A percentile compares a stretch with the other conserved stretches of the same genome.
These are phyloP conservation scores for Brachionus plicatilis DNA, from an alignment of 1,140 invertebrate genomes.

Conservation along the genomic window DNA sequence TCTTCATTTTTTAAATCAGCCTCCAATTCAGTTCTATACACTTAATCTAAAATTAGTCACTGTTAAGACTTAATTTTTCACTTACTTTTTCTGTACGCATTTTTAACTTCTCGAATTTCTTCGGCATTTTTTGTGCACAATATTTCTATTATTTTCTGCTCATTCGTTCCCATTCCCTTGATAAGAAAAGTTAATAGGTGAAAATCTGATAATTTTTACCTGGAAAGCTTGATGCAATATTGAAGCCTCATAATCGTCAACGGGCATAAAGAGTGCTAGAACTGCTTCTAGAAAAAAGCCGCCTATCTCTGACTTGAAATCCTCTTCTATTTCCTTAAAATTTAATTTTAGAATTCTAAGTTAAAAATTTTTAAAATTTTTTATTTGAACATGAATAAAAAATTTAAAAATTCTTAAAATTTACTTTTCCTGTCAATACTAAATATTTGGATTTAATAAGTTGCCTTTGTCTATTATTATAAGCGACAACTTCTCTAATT, in stretches of 20 bases:
- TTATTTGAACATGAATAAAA: background rate
- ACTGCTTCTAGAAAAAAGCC: conserved; percentile 80
- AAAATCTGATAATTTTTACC: background rate
- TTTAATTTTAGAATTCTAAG: background rate
- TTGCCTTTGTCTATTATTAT: conserved; percentile 53
- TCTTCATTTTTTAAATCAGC: conserved; percentile 54
- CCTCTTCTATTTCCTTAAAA: conserved; percentile 68
- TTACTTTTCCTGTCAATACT: conserved; percentile 1
- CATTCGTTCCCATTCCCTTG: background rate
- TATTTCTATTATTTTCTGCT: conserved; percentile 27
- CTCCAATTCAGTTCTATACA: conserved; percentile 50
- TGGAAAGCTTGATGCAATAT: conserved; percentile 47
- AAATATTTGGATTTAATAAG: conserved; percentile 52
- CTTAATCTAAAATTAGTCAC: conserved; percentile 43
- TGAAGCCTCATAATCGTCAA: conserved; percentile 49
- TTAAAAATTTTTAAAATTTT: too few species aligned
- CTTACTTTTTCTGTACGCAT: background rate
- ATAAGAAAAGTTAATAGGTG: background rate
- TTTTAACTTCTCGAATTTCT: background rate
- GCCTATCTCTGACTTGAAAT: conserved; percentile 74
- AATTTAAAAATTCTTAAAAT: background rate
- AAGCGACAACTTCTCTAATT: conserved; percentile 59
- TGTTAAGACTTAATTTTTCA: background rate
- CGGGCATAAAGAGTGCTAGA: conserved; percentile 68
- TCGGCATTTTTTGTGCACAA: background rate